Base-by-base conservation (phyloP, 1,140 invertebrate genomes). In the Mercenaria mercenaria region DNA sequence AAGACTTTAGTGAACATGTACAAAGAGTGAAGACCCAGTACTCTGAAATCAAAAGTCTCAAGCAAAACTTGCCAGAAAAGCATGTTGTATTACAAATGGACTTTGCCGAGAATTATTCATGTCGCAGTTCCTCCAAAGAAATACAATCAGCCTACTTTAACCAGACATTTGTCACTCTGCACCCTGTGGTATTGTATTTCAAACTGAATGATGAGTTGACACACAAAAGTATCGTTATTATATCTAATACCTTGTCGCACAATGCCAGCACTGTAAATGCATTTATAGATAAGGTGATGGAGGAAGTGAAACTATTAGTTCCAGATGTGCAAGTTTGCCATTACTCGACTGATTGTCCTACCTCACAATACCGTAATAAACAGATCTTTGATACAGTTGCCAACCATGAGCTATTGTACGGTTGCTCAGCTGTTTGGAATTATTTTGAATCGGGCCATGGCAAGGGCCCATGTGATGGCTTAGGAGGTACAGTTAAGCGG, bases 51-150 rank as follows among this genome's bases (percentile, higher is more conserved):
- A 56, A 59, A 43, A 15, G 43, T 41, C 29, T 79, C 4, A 91
- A 91, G 41, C 8, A 74, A 34, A 89, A 88, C 61, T 67, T 91
- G 26, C 85, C 85, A 6, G 47, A 37, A 1, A n/a, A 85, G 34
- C 11, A 91, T 26, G 34, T 88, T 6, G 61, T 91, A 10, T 20
- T 88, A 10, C 90, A 91, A 1, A 80, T 91, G 74, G 90, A 91
- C 43, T 91, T 91, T 84, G 90, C 90, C 2, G 90, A 91, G 47
- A 88, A 81, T 52, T 91, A 39, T 26, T 6, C 37, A 32, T 91
- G 85, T 41, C 80, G 64, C 34, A 52, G 37, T 79, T 32, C 59
- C 8, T 69, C n/a, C n/a, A n/a, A 91, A 26, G 90, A 91, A 59
- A 59, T 91, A 15, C 86, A 91, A 64, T 52, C 59, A 20, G 87